Percentiles rank a stretch among this genome's conserved stretches.
Evolutionary conservation across 2,113 vertebrate species (phyloP).

Genomic region (Camelus dromedarius): DNA sequence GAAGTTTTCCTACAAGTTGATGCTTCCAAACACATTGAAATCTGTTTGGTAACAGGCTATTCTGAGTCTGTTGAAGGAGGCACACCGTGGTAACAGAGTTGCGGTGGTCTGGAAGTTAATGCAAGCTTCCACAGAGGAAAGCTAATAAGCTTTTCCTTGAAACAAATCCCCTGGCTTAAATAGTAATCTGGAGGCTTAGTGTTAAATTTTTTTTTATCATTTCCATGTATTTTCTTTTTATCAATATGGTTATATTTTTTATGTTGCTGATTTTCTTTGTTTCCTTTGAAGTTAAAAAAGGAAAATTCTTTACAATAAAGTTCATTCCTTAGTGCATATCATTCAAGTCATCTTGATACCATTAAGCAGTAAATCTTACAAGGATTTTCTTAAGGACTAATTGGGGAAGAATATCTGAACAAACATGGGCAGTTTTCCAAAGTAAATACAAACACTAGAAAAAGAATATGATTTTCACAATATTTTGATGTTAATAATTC

Average conservation of each 20-base stretch:
- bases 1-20: neutral
- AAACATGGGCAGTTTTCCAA: neutral
- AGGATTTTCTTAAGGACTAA: constrained; percentile 20
- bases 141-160: neutral
- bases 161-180: neutral
- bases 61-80: neutral
- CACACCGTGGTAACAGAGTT: neutral
- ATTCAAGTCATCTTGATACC: neutral
- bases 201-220: constrained; percentile 19
- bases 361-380: neutral
- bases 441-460: constrained; percentile 37
- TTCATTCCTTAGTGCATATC: neutral
- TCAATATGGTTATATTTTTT: neutral
- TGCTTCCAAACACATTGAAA: neutral
- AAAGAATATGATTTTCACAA: neutral
- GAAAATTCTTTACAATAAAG: neutral
- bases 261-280: neutral
- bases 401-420: constrained; percentile 21
- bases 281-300: neutral
- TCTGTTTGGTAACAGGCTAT: constrained; percentile 10
- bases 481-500: neutral
- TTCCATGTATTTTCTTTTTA: neutral
- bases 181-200: neutral
- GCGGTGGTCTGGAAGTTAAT: neutral
- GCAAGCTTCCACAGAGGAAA: neutral